Base-by-base conservation (phyloP, 2,797 vertebrate species). In the Mormyrops attenuatus region DNA sequence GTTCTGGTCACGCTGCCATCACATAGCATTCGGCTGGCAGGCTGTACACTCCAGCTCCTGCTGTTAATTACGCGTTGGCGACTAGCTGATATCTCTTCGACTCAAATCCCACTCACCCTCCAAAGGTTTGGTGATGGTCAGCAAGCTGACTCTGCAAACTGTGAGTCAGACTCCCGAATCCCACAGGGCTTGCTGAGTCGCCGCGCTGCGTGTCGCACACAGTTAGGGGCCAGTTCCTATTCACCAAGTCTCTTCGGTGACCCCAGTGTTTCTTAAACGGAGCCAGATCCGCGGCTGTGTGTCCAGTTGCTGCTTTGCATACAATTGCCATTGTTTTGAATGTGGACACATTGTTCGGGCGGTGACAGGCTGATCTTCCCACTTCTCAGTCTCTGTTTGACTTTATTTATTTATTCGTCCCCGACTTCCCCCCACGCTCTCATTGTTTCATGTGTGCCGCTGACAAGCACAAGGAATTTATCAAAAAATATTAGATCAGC, bases 261-360 rank as follows among this genome's bases (percentile, higher is more conserved):
- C 63, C 69, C 69, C 57, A 8, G n/a, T 5, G 17, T 30, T 55
- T 60, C 22, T 47, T 38, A 89, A 89, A 55, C 26, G 47, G 5
- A 52, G 55, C 60, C 60, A 53, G 52, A 87, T 53, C 20, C 30
- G 41, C 8, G 49, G 63, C 11, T 38, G 47, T 22, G 73, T 90
- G 89, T 66, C 73, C 11, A 5, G 30, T 88, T 49, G 66, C 82
- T 80, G 26, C 90, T 88, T 90, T 90, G 66, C 89, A 90, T 80
- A 90, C 89, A 90, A 88, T 88, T 60, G 77, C 90, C 60, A 90
- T 88, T 90, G 90, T 90, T 88, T 90, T 34, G 52, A 22, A 63
- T 80, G 34, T 90, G 90, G 73, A 89, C 22, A 86, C 90, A 85
- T 90, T 89, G 88, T 80, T 89, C 88, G 55, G 69, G 22, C 63